Evolutionary conservation across 2,888 invertebrate species (phyloP).

Genomic region (Eristalinus aeneus): DNA sequence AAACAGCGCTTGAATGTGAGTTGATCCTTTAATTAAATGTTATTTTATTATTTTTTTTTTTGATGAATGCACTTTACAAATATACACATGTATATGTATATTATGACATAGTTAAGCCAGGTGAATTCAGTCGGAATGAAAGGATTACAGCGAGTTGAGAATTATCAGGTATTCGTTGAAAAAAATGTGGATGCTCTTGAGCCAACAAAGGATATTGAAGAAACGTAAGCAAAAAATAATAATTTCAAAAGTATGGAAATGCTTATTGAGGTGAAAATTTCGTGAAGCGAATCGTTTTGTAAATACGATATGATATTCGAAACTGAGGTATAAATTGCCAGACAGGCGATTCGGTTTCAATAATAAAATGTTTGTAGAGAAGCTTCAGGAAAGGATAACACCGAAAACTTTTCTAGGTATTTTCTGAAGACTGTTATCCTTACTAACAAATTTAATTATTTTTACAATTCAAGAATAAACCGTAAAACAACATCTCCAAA

Average conservation of each 20-base stretch:
- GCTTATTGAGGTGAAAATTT: neutral
- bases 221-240: neutral
- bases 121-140: neutral
- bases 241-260: neutral
- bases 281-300: neutral
- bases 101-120: neutral
- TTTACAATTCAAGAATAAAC: too few species aligned
- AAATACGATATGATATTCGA: neutral
- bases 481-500: too few species aligned
- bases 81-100: neutral
- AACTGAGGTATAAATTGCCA: neutral
- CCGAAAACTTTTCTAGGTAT: too few species aligned
- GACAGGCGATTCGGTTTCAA: neutral
- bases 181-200: neutral
- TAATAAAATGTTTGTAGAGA: too few species aligned
- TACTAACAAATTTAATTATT: too few species aligned
- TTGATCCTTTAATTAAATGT: neutral
- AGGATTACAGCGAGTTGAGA: neutral
- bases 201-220: too few species aligned
- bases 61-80: neutral
- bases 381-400: too few species aligned
- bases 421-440: too few species aligned
- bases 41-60: neutral
- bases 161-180: neutral
- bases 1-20: slow-evolving; percentile 69